Base-by-base conservation (phyloP, 2,113 vertebrate genomes). In the Labeo rohita region DNA sequence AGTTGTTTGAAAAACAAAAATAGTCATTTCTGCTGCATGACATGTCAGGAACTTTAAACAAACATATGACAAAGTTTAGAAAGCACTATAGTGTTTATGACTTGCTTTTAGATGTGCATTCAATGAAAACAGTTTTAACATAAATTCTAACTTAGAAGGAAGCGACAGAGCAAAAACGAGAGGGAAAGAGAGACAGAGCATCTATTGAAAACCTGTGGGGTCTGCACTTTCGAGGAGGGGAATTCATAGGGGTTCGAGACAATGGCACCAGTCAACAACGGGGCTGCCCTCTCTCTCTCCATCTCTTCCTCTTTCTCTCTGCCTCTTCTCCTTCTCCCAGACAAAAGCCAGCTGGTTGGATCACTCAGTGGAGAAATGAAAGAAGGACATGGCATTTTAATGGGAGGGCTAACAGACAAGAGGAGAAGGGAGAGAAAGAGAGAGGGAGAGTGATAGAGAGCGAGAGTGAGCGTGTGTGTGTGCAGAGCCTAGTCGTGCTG, bases 361-460 rank as follows among this genome's bases (percentile, higher is more conserved):
- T 82, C 87, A 87, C 68, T 84, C 90, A 81, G 86, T 90, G 89
- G 88, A 84, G 88, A 77, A 88, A 90, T 91, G 89, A 93, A 90
- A 91, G 93, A 91, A 90, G 84, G 68, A 89, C 90, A 92, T 93
- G 91, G 92, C 87, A 93, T 94, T 93, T 94, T 93, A 94, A 93
- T 93, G 86, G 91, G 84, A 83, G 85, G 52, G 77, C 72, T 52
- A 66, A 56, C 65, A 61, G 87, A 76, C 89, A 90, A 83, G 73
- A 75, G 73, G 89, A 63, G 56, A 63, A 63, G 63, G 86, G 89
- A 88, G 92, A 68, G 87, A 85, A 91, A 86, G 56, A 84, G 89
- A 87, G 87, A 81, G 88, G 74, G 89, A 87, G 89, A 84, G 88
- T 86, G 83, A 86, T 88, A 80, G 87, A 89, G 90, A 56, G 82